Evolutionary conservation across 1,140 invertebrate species (phyloP), one percentile per base, ranked within the genome.

Genomic region (Zophobas atratus): DNA sequence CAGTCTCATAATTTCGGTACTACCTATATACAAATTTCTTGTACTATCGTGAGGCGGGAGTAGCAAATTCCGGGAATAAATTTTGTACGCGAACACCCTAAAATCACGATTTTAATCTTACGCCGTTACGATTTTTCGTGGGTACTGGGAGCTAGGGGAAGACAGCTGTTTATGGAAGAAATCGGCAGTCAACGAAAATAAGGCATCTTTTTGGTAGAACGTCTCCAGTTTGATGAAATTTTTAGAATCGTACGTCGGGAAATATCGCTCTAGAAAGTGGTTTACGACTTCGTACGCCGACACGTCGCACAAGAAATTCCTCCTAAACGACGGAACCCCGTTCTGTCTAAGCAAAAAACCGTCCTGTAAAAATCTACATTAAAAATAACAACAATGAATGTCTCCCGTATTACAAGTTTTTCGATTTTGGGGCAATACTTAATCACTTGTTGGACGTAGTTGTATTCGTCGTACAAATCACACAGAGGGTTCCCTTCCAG

Each of bases 171-270:
- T 84, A 8, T 74, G 83, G 51, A 87, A 78, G 77, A 90, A 89
- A 33, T 86, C 87, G 73, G 88, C 75, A 1, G 88, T 88, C 82
- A 96, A 87, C 1, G 95, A 96, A 82, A 97, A 93, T 75, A 90
- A 88, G 0, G 95, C 94, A 36, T 94, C 87, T 82, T 95, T 94
- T 84, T 97, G 94, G 85, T 98, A 98, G 0, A 96, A 94, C 76
- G 94, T 91, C 4, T 94, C 82, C 43, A 98, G 83, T 0, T 90
- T 88, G 78, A 93, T 91, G 8, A 96, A 88, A 82, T 93, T 92
- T 6, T 91, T 91, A 8, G 92, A 92, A 87, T 98, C 97, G 84
- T 94, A 98, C 48, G 97, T 90, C 0, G 89, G 89, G 80, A 94
- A 97, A 87, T 94, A 97, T 85, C 95, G 92, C 75, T 95, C 91